Evolutionary conservation across 2,888 invertebrate genomes (phyloP), one percentile per base, ranked within the genome.

Genomic region (Megastigmus dorsalis): DNA sequence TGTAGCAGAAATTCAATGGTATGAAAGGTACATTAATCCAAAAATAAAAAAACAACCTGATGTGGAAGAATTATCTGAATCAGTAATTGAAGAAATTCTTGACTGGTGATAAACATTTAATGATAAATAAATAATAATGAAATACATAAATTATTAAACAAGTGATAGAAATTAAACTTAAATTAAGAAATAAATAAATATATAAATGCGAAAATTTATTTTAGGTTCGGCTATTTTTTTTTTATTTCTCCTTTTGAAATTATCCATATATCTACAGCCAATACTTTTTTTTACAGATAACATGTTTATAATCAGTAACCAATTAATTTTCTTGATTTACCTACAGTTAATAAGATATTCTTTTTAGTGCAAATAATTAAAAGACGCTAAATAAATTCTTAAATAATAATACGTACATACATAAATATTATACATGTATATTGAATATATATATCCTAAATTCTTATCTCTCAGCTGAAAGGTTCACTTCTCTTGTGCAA

Each of bases 361-460:
- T 52, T 50, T 77, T 76, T 67, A 77, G 77, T 78, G 79, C 77
- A 78, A 78, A 74, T 76, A 77, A 72, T 76, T 77, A 74, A 75
- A 69, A 76, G 77, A 76, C 67, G 52, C 77, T 81, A 75, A 75
- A 75, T 79, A 78, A 76, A 78, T 76, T 77, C 77, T 80, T 81
- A 80, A 80, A 78, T 71, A 79, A 80, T 82, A 82, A 81, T 82
- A 81, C 80, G 77, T 82, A 83, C 80, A 80, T 81, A 83, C 80
- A 83, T 82, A 84, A 84, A 84, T 84, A 83, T 84, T 82, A 82
- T 80, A 84, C 83, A 82, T 80, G 78, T 78, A 84, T 83, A 82
- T 83, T 82, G 81, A 80, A 83, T 82, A 82, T 79, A 77, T 80
- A 78, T 80, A 79, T n/a, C n/a, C 77, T 80, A 81, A 72, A 70